These are phyloP conservation scores for Cygnus atratus DNA, from an alignment of 2,113 vertebrate genomes.

Conservation along the genomic window DNA sequence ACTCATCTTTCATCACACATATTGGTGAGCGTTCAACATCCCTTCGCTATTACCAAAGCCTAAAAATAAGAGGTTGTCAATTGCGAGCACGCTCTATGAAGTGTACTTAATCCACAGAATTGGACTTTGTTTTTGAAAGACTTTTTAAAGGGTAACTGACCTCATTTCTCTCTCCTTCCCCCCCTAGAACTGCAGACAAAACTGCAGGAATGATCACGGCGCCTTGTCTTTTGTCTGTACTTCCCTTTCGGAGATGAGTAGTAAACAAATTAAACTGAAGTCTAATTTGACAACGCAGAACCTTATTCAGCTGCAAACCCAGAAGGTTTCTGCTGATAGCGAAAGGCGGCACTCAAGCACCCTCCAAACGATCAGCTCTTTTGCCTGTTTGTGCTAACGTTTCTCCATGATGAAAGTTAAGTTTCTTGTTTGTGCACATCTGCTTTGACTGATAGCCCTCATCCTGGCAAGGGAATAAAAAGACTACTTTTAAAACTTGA, in stretches of 20 bases:
- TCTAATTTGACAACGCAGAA: background rate
- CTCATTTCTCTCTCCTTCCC: background rate
- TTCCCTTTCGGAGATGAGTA: background rate
- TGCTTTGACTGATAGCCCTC: slow-evolving; percentile 40
- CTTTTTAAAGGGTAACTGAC: background rate
- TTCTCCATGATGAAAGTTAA: slow-evolving; percentile 12
- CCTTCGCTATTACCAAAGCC: background rate
- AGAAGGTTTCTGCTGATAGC: slow-evolving; percentile 56
- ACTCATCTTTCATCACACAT: background rate
- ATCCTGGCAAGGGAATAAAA: slow-evolving; percentile 25
- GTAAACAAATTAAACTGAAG: slow-evolving; percentile 21
- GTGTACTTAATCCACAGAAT: background rate
- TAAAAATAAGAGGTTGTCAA: background rate
- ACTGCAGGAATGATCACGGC: background rate
- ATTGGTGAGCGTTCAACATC: background rate
- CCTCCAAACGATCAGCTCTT: slow-evolving; percentile 6
- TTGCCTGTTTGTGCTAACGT: background rate
- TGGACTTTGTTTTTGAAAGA: background rate
- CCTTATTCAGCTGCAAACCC: background rate
- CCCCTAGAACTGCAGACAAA: background rate
- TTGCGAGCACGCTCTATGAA: background rate
- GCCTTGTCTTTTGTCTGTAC: background rate
- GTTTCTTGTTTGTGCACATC: slow-evolving; percentile 6
- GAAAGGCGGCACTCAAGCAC: background rate
- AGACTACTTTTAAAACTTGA: background rate